Base-by-base conservation (phyloP, 2,888 invertebrate species). In the Eumacrocentrus americanus region DNA sequence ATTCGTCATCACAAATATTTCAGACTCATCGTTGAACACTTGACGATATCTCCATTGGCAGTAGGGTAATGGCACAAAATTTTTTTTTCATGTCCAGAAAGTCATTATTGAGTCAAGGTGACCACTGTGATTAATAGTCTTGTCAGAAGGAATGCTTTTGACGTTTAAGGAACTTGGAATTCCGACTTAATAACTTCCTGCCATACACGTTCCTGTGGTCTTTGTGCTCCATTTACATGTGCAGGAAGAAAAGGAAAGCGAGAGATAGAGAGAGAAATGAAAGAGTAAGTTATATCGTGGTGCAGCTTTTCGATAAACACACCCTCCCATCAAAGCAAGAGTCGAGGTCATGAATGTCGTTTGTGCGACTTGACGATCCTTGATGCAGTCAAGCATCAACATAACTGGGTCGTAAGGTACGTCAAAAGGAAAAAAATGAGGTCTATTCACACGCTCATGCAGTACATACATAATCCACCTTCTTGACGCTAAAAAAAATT, bases 101-200 rank as follows among this genome's bases (percentile, higher is more conserved):
- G 46, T 58, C 38, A 40, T 42, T 53, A 18, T 46, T 16, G 16
- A 22, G 42, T 42, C 38, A 56, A 56, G 56, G 56, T 18, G 4
- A 42, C 25, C 14, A n/a, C 40, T 23, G 56, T 59, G 54, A 65
- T 62, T 65, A 61, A 51, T 65, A 53, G 50, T 55, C 46, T 37
- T 47, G 52, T 52, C 59, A 52, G 38, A 38, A 38, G 23, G n/a
- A 56, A 51, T 34, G 34, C 12, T 14, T 18, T 25, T 44, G 53
- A 61, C 66, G 62, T 65, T 66, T 61, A 63, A 65, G 66, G 61
- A 67, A 59, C 67, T 65, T 66, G 64, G 66, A 67, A 69, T 69
- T 70, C 67, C 50, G 60, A 62, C 62, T 63, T 67, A 70, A 70
- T 67, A 68, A 70, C 67, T 70, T 72, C 71, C 71, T 64, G 67